Conservation (phyloP, 2,888 invertebrate genomes). For the Pandemis cinnamomeana region DNA sequence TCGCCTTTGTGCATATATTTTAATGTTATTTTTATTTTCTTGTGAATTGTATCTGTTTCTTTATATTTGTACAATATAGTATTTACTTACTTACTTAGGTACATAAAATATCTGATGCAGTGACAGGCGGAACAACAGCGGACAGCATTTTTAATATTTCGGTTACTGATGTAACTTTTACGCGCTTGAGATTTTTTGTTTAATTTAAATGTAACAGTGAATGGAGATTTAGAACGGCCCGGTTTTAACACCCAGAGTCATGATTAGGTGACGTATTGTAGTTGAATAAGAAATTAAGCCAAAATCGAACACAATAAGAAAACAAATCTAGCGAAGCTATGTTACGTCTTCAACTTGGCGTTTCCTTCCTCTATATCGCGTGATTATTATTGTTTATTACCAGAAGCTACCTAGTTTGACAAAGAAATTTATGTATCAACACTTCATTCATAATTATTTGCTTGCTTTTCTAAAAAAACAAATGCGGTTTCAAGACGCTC, state of each 20-base stretch:
- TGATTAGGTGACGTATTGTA: conserved; percentile 8
- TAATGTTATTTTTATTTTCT: too few species aligned
- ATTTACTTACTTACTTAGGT: too few species aligned
- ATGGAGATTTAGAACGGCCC: conserved; percentile 8
- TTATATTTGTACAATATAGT: too few species aligned
- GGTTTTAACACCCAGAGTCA: background rate
- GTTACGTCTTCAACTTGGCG: background rate
- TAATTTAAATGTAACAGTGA: conserved; percentile 11
- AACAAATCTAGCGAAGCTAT: background rate
- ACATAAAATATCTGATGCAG: background rate
- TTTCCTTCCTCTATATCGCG: background rate
- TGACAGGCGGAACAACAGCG: background rate
- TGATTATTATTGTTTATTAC: too few species aligned
- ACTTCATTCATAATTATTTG: too few species aligned
- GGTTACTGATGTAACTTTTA: conserved; percentile 1
- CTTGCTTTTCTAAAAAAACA: too few species aligned
- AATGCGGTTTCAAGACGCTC: too few species aligned
- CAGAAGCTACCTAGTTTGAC: too few species aligned
- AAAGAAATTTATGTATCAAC: too few species aligned
- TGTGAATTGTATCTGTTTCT: too few species aligned
- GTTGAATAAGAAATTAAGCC: background rate
- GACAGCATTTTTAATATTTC: background rate
- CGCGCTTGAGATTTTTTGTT: conserved; percentile 1
- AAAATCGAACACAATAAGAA: background rate
- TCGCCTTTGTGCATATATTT: too few species aligned